Conservation (phyloP, 2,888 invertebrate species). For the Abrostola tripartita region DNA sequence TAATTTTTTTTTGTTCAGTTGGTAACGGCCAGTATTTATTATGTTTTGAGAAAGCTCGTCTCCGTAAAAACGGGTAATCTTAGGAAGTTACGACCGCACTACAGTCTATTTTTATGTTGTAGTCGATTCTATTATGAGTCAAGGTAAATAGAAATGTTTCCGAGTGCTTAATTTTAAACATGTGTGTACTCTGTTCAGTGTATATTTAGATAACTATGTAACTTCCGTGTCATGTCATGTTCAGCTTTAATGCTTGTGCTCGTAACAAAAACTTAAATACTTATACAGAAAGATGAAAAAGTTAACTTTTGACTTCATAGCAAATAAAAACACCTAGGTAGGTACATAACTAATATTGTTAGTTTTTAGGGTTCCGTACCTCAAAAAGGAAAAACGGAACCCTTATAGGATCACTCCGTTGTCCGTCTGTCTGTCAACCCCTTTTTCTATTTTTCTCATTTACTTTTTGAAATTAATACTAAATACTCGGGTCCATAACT, state of each 20-base stretch:
- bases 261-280: neutral
- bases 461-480: no score
- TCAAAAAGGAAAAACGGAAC: no score
- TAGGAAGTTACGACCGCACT: conserved; percentile 24
- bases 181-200: conserved; percentile 1
- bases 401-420: no score
- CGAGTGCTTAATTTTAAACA: conserved; percentile 26
- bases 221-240: conserved; percentile 1
- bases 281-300: conserved; percentile 12
- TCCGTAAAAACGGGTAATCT: conserved; percentile 8
- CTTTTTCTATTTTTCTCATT: no score
- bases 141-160: conserved; percentile 50
- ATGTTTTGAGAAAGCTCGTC: conserved; percentile 14
- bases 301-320: conserved; percentile 4
- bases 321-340: conserved; percentile 10
- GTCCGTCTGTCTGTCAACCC: no score
- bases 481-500: no score
- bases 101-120: conserved; percentile 26
- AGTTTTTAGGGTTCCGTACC: no score
- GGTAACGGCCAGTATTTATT: conserved; percentile 26
- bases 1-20: conserved; percentile 15
- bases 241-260: neutral
- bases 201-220: conserved; percentile 1
- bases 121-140: conserved; percentile 41
- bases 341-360: no score